Conservation (phyloP, 1,140 invertebrate genomes). For the Vollenhovia emeryi region DNA sequence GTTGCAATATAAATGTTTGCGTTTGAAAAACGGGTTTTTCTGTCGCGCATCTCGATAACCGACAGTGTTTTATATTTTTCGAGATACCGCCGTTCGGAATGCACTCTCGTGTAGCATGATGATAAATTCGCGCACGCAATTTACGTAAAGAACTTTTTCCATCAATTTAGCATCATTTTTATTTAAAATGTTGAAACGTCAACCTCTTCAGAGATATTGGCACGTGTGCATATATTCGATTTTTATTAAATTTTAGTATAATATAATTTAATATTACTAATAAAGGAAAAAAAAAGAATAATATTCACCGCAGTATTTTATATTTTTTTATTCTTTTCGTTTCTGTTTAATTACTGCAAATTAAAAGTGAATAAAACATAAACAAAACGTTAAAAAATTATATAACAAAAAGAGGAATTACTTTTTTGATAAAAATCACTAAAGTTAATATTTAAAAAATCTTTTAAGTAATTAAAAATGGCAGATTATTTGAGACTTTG, state of each 20-base stretch:
- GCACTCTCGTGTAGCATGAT: neutral
- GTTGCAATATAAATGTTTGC: slow-evolving; percentile 13
- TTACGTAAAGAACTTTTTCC: neutral
- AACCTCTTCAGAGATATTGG: neutral
- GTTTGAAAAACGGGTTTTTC: neutral
- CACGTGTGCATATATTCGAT: neutral
- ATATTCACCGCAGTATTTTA: neutral
- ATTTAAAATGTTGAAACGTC: neutral
- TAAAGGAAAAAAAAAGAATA: neutral
- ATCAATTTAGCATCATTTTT: neutral
- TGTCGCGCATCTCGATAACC: neutral
- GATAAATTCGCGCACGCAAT: slow-evolving; percentile 18
- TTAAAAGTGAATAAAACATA: neutral
- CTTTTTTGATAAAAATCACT: neutral
- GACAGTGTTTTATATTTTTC: slow-evolving; percentile 1
- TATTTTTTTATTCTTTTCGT: neutral
- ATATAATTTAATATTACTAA: neutral
- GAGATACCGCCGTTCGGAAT: neutral
- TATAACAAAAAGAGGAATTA: no score
- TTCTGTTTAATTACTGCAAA: neutral
- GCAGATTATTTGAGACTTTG: neutral
- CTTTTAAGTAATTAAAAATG: neutral
- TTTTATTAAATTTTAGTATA: slow-evolving; percentile 8
- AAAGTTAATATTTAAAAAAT: neutral
- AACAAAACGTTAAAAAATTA: neutral